Conservation (phyloP, 1,140 invertebrate species). For the Drosophila nikananu region DNA sequence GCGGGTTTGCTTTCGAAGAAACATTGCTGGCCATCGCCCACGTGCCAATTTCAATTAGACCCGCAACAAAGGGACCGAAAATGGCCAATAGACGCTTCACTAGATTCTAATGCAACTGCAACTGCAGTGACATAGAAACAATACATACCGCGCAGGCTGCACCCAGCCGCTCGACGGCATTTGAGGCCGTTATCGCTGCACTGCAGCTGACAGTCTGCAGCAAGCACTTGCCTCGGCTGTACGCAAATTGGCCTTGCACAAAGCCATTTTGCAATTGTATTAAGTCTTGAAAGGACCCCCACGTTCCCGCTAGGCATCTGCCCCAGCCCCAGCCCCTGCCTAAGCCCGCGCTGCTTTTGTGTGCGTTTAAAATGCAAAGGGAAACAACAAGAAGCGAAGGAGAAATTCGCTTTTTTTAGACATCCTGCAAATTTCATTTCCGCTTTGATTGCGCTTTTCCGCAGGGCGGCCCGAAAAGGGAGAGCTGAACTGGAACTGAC, state of each 20-base stretch:
- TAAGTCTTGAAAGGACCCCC: conserved; percentile 51
- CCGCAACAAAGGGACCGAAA: conserved; percentile 6
- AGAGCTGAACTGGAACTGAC: conserved; percentile 3
- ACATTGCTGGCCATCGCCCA: background rate
- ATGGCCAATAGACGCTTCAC: conserved; percentile 25
- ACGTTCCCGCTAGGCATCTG: conserved; percentile 10
- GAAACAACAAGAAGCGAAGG: conserved; percentile 25
- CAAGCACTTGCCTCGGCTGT: conserved; percentile 30
- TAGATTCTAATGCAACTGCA: conserved; percentile 63
- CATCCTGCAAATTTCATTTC: conserved; percentile 84
- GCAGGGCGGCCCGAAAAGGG: conserved; percentile 32
- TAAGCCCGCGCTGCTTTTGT: conserved; percentile 17
- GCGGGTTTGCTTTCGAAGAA: background rate
- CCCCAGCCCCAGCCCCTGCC: background rate
- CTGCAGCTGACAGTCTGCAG: conserved; percentile 60
- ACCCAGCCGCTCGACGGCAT: background rate
- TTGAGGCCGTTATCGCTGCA: conserved; percentile 60
- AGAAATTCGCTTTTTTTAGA: conserved; percentile 31
- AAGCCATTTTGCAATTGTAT: conserved; percentile 75
- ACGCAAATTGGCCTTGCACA: conserved; percentile 74
- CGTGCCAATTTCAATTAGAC: conserved; percentile 37
- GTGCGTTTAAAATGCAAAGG: conserved; percentile 53
- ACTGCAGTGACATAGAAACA: conserved; percentile 4
- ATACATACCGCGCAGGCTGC: conserved; percentile 5
- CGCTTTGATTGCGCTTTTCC: conserved; percentile 83